Conservation (phyloP, 2,797 vertebrate species). For the Odontamblyopus lacepedii region DNA sequence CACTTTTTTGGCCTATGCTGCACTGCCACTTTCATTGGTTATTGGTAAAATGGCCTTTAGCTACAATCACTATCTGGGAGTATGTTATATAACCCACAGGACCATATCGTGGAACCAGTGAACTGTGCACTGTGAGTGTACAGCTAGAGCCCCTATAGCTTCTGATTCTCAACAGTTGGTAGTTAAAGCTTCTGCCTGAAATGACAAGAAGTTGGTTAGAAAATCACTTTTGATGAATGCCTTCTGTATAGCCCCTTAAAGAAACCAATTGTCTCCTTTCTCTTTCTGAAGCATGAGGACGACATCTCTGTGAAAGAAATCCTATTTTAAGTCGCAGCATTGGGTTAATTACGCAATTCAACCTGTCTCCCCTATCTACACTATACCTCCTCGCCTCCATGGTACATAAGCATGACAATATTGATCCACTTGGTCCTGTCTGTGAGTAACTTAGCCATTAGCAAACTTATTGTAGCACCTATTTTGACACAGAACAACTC, state of each 20-base stretch:
- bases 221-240: slow-evolving; percentile 11
- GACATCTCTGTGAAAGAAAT: slow-evolving; percentile 13
- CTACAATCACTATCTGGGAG: slow-evolving; percentile 21
- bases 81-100: slow-evolving; percentile 10
- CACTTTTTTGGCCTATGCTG: slow-evolving; percentile 11
- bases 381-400: not conserved
- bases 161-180: not conserved
- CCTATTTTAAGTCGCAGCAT: slow-evolving; percentile 4
- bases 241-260: not conserved
- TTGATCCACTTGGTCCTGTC: slow-evolving; percentile 30
- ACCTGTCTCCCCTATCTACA: slow-evolving; percentile 9
- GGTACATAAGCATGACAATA: slow-evolving; percentile 22
- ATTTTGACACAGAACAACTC: slow-evolving; percentile 45
- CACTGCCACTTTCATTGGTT: slow-evolving; percentile 18
- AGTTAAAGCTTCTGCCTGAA: slow-evolving; percentile 6
- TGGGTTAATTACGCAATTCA: slow-evolving; percentile 27
- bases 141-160: slow-evolving; percentile 10
- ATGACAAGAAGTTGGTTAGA: slow-evolving; percentile 10
- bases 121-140: slow-evolving; percentile 6
- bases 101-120: slow-evolving; percentile 19
- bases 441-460: slow-evolving; percentile 23
- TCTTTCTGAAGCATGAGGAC: slow-evolving; percentile 8
- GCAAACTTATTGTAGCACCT: slow-evolving; percentile 22
- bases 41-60: slow-evolving; percentile 42
- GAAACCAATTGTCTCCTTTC: slow-evolving; percentile 10